Percentiles rank a stretch among this genome's conserved stretches.
Evolutionary conservation across 2,888 invertebrate species (phyloP).

Genomic region (Dryobotodes eremita): DNA sequence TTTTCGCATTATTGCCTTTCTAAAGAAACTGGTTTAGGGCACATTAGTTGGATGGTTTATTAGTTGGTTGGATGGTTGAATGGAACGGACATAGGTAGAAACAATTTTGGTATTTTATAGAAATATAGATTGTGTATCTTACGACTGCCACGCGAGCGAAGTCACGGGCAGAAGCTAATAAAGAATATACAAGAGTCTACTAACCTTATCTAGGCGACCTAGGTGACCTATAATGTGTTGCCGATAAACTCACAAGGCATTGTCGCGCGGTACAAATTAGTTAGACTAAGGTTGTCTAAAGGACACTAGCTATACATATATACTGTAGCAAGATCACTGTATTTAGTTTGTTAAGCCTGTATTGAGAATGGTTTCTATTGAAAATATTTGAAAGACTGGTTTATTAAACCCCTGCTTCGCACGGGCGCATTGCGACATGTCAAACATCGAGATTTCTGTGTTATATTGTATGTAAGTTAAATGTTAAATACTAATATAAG

Average conservation of each 20-base stretch:
- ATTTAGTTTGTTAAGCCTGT: not conserved
- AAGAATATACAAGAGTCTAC: conserved; percentile 22
- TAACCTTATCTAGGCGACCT: conserved; percentile 44
- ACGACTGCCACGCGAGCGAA: too few species aligned
- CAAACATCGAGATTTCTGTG: not conserved
- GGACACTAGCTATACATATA: conserved; percentile 10
- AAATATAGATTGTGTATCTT: too few species aligned
- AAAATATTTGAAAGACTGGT: not conserved
- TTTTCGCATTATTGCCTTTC: too few species aligned
- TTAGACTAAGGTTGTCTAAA: conserved; percentile 37
- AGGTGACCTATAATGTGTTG: conserved; percentile 43
- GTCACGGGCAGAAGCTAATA: not conserved
- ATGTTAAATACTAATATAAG: too few species aligned
- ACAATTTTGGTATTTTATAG: too few species aligned
- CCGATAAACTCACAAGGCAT: conserved; percentile 42
- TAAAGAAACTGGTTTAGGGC: too few species aligned
- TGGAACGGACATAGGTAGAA: too few species aligned
- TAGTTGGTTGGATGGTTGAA: too few species aligned
- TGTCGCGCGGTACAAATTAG: conserved; percentile 36
- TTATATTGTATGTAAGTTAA: too few species aligned
- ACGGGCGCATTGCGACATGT: not conserved
- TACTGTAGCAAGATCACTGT: not conserved
- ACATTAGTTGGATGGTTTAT: too few species aligned
- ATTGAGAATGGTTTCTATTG: conserved; percentile 15
- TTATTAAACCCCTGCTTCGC: not conserved